These are phyloP conservation scores for Papilio aristodemus DNA, from an alignment of 1,140 invertebrate genomes.

Conservation along the genomic window DNA sequence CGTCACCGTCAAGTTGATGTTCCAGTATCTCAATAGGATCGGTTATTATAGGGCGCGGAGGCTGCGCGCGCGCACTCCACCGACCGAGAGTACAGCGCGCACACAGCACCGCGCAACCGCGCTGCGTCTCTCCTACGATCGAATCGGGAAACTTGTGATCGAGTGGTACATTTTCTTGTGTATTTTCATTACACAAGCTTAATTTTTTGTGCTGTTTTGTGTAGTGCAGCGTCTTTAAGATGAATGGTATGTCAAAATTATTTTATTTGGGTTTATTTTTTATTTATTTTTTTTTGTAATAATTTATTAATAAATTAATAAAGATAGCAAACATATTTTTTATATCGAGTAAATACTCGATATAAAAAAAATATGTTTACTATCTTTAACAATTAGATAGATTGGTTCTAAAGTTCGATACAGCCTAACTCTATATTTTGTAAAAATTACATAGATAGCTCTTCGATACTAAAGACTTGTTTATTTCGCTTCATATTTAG, in stretches of 20 bases:
- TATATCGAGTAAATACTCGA: too few species aligned
- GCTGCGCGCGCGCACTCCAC: slow-evolving; percentile 11
- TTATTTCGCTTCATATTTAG: too few species aligned
- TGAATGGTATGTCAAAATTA: background rate
- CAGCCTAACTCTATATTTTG: too few species aligned
- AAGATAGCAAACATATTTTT: too few species aligned
- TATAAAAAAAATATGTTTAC: too few species aligned
- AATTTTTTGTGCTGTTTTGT: slow-evolving; percentile 17
- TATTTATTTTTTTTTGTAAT: too few species aligned
- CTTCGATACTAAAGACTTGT: too few species aligned
- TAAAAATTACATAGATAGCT: too few species aligned
- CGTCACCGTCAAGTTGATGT: background rate
- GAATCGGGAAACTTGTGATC: background rate
- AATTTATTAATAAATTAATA: too few species aligned
- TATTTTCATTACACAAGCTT: slow-evolving; percentile 1
- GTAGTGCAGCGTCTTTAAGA: slow-evolving; percentile 21
- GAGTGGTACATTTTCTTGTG: background rate
- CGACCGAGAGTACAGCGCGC: background rate
- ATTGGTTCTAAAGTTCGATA: too few species aligned
- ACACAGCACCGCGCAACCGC: background rate
- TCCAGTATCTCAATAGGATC: background rate
- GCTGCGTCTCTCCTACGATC: background rate
- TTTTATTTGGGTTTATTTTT: too few species aligned
- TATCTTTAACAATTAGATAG: too few species aligned
- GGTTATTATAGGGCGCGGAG: slow-evolving; percentile 16